Percentiles rank a stretch among this genome's conserved stretches.
Conservation (phyloP, 2,888 invertebrate genomes). For the Drosophila mettleri region DNA sequence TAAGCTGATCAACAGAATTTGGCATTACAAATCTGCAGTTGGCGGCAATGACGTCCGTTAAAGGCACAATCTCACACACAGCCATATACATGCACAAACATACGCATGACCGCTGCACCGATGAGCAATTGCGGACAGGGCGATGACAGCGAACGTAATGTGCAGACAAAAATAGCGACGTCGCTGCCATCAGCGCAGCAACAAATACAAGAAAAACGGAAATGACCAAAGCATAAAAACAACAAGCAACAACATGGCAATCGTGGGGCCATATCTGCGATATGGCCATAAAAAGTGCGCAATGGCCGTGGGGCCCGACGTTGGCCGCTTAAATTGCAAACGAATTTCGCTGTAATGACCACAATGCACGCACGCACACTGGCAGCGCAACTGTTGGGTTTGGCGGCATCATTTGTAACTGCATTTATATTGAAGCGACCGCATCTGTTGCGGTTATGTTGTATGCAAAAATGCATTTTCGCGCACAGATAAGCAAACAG, state of each 20-base stretch:
- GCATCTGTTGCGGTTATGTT: constrained; percentile 81
- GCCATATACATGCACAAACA: neutral
- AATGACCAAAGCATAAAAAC: constrained; percentile 75
- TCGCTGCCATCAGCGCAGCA: constrained; percentile 27
- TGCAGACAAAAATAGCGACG: constrained; percentile 39
- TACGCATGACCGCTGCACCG: constrained; percentile 44
- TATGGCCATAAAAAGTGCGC: constrained; percentile 61
- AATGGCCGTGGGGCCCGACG: constrained; percentile 18
- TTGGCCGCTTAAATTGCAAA: constrained; percentile 64
- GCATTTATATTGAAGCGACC: constrained; percentile 81
- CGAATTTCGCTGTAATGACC: constrained; percentile 79
- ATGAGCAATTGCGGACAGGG: constrained; percentile 64
- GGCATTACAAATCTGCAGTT: constrained; percentile 10
- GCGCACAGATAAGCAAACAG: constrained; percentile 79
- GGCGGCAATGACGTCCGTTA: constrained; percentile 18
- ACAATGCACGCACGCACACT: constrained; percentile 44
- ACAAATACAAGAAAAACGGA: constrained; percentile 59
- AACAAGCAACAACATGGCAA: constrained; percentile 48
- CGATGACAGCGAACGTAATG: constrained; percentile 69
- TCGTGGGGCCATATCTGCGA: constrained; percentile 35
- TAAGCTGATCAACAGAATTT: constrained; percentile 21
- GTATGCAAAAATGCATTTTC: constrained; percentile 81
- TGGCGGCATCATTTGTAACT: constrained; percentile 74
- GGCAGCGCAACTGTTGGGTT: constrained; percentile 10
- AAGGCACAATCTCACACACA: constrained; percentile 6